These are phyloP conservation scores for Rhynchophorus ferrugineus DNA, from an alignment of 1,140 invertebrate genomes.

Conservation along the genomic window DNA sequence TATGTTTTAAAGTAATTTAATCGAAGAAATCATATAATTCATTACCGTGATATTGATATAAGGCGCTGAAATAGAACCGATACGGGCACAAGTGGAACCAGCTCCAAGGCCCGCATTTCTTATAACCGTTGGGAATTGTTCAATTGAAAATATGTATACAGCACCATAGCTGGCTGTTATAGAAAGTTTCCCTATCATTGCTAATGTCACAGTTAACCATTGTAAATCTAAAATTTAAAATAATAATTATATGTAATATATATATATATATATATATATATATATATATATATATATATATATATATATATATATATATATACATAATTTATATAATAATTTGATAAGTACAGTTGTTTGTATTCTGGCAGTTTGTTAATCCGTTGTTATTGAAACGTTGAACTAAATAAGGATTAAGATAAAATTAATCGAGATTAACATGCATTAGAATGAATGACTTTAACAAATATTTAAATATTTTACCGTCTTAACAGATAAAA, in stretches of 20 bases:
- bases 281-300: too few relatives aligned
- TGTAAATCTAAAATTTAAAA: slow-evolving; percentile 44
- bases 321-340: slow-evolving; percentile 1
- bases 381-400: too few relatives aligned
- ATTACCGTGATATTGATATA: slow-evolving; percentile 57
- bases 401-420: too few relatives aligned
- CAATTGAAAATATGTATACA: slow-evolving; percentile 72
- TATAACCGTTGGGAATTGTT: slow-evolving; percentile 78
- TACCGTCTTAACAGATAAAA: too few relatives aligned
- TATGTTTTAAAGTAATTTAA: slow-evolving; percentile 1
- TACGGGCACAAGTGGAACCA: slow-evolving; percentile 65
- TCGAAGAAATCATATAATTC: too few relatives aligned
- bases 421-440: too few relatives aligned
- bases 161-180: slow-evolving; percentile 75
- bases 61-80: slow-evolving; percentile 71
- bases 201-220: slow-evolving; percentile 56
- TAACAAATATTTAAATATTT: too few relatives aligned
- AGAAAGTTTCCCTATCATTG: slow-evolving; percentile 75
- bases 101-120: slow-evolving; percentile 71
- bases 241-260: background rate
- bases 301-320: too few relatives aligned
- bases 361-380: too few relatives aligned
- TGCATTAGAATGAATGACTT: too few relatives aligned
- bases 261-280: too few relatives aligned
- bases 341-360: too few relatives aligned